A percentile compares a stretch with the other conserved stretches of the same genome.
These are phyloP conservation scores for Nysson spinosus DNA, from an alignment of 2,888 invertebrate species.

Conservation along the genomic window DNA sequence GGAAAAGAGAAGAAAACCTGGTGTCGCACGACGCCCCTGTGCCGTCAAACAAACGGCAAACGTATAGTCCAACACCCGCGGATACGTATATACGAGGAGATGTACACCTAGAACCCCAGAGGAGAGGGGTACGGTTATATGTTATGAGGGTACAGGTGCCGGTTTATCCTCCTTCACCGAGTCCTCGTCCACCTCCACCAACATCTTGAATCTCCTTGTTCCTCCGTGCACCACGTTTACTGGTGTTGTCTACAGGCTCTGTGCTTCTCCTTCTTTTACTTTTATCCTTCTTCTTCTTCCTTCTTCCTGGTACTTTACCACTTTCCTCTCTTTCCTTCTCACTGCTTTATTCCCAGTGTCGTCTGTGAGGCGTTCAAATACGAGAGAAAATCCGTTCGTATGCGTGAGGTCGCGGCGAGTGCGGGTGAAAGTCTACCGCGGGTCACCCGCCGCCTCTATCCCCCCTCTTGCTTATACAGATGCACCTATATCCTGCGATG, in stretches of 20 bases:
- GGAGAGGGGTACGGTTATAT: slow-evolving; percentile 48
- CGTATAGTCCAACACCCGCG: slow-evolving; percentile 47
- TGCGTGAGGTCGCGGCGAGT: slow-evolving; percentile 66
- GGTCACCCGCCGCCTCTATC: slow-evolving; percentile 57
- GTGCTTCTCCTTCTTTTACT: slow-evolving; percentile 18
- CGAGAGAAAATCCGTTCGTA: slow-evolving; percentile 43
- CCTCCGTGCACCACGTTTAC: slow-evolving; percentile 39
- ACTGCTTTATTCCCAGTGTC: slow-evolving; percentile 20
- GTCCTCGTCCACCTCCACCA: slow-evolving; percentile 30
- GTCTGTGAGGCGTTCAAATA: slow-evolving; percentile 31
- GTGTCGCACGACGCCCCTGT: slow-evolving; percentile 55
- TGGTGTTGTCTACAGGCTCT: slow-evolving; percentile 48
- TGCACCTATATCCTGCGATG: slow-evolving; percentile 48
- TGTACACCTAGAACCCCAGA: slow-evolving; percentile 30
- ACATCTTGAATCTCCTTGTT: slow-evolving; percentile 31
- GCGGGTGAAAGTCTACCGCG: slow-evolving; percentile 69
- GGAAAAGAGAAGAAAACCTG: slow-evolving; percentile 1
- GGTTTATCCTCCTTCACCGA: slow-evolving; percentile 57
- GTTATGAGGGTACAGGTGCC: slow-evolving; percentile 66
- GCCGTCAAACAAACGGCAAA: slow-evolving; percentile 55
- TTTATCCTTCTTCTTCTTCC: slow-evolving; percentile 3
- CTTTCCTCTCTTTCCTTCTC: not conserved
- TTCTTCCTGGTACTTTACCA: slow-evolving; percentile 1
- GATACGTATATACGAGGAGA: slow-evolving; percentile 46
- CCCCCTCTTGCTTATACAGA: slow-evolving; percentile 45